Conservation (phyloP, 2,888 invertebrate genomes). For the Limnephilus marmoratus region DNA sequence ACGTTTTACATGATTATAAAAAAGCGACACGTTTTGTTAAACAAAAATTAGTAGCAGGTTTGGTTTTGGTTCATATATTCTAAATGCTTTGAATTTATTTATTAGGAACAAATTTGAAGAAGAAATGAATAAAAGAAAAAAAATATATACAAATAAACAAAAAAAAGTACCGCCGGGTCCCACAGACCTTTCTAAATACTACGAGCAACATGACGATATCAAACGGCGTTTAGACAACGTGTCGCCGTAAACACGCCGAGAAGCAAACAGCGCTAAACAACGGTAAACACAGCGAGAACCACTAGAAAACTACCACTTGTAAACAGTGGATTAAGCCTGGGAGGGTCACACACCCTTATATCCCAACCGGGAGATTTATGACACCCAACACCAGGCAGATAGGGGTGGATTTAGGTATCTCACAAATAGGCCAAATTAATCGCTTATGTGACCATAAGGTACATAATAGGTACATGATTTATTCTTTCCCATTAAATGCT, state of each 20-base stretch:
- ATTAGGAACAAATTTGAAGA: too few relatives aligned
- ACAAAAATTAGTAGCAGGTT: too few relatives aligned
- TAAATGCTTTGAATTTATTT: too few relatives aligned
- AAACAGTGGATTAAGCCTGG: background rate
- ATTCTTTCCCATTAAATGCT: too few relatives aligned
- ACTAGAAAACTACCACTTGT: background rate
- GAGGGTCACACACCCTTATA: background rate
- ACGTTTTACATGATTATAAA: too few relatives aligned
- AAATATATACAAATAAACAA: too few relatives aligned
- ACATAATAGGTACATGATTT: too few relatives aligned
- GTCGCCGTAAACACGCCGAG: background rate
- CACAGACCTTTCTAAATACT: background rate
- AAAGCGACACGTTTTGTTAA: too few relatives aligned
- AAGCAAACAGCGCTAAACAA: background rate
- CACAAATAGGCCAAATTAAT: background rate
- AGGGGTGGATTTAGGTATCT: background rate
- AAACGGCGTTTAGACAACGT: background rate
- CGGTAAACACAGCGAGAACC: background rate
- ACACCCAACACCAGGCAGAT: background rate
- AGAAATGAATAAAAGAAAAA: too few relatives aligned
- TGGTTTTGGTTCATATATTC: too few relatives aligned
- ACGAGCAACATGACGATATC: background rate
- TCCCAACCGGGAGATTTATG: background rate
- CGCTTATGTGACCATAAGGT: too few relatives aligned
- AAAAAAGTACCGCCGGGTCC: background rate